phyloP scores from a whole-genome alignment of 1,140 invertebrate genomes.

The Cydia fagiglandana region DNA sequence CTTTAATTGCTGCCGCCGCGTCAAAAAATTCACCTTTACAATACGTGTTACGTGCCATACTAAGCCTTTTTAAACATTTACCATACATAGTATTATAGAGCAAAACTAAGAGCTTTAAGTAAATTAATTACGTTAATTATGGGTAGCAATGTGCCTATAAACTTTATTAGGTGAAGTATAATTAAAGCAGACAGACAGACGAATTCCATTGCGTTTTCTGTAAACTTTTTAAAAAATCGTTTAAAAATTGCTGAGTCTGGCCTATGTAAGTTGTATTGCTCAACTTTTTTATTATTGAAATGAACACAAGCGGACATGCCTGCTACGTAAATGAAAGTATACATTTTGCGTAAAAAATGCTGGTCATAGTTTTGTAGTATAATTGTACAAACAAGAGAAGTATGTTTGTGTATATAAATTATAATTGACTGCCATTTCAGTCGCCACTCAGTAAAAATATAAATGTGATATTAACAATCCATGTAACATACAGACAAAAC shows the following conservation, averaged over 20 bases:
- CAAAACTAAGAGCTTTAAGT: neutral
- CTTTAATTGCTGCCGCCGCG: neutral
- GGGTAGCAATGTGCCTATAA: neutral
- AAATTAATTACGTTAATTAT: neutral
- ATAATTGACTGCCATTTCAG: neutral
- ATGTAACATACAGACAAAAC: neutral
- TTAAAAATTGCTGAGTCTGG: too few species aligned
- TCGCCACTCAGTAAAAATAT: neutral
- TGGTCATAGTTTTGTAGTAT: too few species aligned
- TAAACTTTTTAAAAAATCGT: too few species aligned
- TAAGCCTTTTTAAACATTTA: neutral
- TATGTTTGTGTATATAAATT: neutral
- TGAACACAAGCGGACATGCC: too few species aligned
- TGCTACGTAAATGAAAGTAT: too few species aligned
- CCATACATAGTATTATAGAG: neutral
- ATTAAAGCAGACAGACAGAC: too few species aligned
- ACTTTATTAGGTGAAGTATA: neutral
- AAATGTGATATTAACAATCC: neutral
- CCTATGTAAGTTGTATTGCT: too few species aligned
- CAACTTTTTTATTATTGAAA: too few species aligned
- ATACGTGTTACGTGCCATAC: neutral
- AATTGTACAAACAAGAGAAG: too few species aligned
- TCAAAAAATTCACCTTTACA: neutral
- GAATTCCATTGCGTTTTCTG: too few species aligned
- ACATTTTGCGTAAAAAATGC: too few species aligned